Conservation (phyloP, 2,113 vertebrate species). For the Corapipo altera region DNA sequence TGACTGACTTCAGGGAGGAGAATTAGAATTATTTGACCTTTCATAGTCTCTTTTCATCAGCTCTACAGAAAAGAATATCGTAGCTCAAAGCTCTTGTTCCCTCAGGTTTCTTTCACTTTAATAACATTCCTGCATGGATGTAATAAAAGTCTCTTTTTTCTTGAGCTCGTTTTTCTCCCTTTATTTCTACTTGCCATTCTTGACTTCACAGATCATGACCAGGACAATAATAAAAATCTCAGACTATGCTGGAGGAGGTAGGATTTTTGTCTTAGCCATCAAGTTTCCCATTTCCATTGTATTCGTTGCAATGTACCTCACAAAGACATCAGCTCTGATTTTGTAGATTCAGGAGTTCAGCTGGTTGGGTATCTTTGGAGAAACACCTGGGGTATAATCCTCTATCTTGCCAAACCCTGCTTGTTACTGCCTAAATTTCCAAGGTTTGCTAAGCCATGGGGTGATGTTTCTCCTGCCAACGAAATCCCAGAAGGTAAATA, state of each 20-base stretch:
- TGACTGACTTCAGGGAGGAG: slow-evolving; percentile 4
- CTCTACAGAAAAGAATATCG: slow-evolving; percentile 19
- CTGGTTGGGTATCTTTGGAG: background rate
- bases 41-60: slow-evolving; percentile 51
- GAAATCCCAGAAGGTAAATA: background rate
- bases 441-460: background rate
- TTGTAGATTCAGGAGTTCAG: background rate
- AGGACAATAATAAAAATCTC: background rate
- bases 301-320: background rate
- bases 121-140: slow-evolving; percentile 27
- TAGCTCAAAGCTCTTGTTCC: slow-evolving; percentile 25
- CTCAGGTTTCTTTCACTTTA: slow-evolving; percentile 45
- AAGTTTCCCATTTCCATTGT: background rate
- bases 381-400: background rate
- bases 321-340: background rate
- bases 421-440: background rate
- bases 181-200: slow-evolving; percentile 16
- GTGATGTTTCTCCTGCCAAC: background rate
- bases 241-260: background rate
- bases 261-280: background rate
- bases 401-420: background rate
- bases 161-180: background rate
- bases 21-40: slow-evolving; percentile 46
- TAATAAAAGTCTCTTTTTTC: slow-evolving; percentile 20
- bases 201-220: background rate